These are phyloP conservation scores for Patella ulyssiponensis DNA, from an alignment of 2,888 invertebrate species.

Conservation along the genomic window DNA sequence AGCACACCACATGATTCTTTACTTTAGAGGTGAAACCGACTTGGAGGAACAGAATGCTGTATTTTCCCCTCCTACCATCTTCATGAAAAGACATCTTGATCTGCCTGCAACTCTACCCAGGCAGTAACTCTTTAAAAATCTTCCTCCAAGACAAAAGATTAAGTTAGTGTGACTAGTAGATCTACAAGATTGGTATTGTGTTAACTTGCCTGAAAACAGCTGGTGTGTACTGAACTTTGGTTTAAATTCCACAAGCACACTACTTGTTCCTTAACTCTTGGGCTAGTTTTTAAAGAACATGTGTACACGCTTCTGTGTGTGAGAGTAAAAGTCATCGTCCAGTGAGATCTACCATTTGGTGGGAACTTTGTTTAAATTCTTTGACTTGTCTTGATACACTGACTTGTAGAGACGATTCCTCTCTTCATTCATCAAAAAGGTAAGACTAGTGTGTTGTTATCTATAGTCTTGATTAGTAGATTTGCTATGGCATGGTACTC, in stretches of 20 bases:
- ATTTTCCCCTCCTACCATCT: slow-evolving; percentile 12
- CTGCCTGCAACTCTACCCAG: background rate
- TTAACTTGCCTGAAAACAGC: background rate
- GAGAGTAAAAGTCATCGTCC: slow-evolving; percentile 7
- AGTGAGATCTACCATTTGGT: slow-evolving; percentile 7
- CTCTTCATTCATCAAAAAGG: background rate
- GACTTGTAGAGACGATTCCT: background rate
- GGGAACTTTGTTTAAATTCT: background rate
- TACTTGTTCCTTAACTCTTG: slow-evolving; percentile 1
- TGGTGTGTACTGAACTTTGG: slow-evolving; percentile 4
- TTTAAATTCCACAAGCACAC: background rate
- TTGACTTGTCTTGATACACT: background rate
- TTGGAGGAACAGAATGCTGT: slow-evolving; percentile 11
- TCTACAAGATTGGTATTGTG: too few species aligned
- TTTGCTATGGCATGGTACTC: too few species aligned
- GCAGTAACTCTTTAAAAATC: slow-evolving; percentile 4
- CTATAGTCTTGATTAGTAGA: too few species aligned
- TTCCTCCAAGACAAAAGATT: background rate
- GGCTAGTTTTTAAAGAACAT: background rate
- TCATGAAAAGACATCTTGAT: background rate
- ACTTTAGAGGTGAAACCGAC: slow-evolving; percentile 9
- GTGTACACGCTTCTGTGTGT: background rate
- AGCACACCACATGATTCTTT: slow-evolving; percentile 7
- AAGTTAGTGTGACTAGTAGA: too few species aligned
- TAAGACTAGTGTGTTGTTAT: background rate